Conservation (phyloP, 2,113 vertebrate species). For the Oophaga pumilio region DNA sequence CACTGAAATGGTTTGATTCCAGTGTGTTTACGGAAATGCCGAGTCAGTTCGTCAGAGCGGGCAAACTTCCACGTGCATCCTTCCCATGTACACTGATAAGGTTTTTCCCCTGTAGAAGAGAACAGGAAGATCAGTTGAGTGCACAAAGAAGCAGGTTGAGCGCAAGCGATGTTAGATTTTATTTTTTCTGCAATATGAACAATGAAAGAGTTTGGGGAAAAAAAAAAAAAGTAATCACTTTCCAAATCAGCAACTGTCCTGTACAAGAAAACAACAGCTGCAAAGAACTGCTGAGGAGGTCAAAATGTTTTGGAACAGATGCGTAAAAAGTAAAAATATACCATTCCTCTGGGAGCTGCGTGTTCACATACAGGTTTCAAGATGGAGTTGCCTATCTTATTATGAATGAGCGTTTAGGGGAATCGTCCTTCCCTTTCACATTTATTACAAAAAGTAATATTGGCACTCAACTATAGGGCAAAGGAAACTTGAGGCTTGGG, state of each 20-base stretch:
- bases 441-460: no score
- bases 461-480: no score
- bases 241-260: neutral
- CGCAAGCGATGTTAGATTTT: neutral
- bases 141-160: slow-evolving; percentile 4
- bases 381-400: neutral
- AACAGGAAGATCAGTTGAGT: slow-evolving; percentile 56
- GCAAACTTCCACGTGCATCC: slow-evolving; percentile 99
- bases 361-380: neutral
- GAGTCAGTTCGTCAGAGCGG: slow-evolving; percentile 95
- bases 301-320: neutral
- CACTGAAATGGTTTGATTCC: slow-evolving; percentile 98
- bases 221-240: neutral
- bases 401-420: no score
- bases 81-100: slow-evolving; percentile 97
- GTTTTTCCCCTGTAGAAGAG: slow-evolving; percentile 87
- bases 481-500: no score
- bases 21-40: slow-evolving; percentile 98
- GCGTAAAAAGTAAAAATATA: neutral
- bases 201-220: neutral
- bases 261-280: slow-evolving; percentile 11
- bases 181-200: neutral
- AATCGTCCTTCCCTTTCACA: no score
- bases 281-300: neutral
- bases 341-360: neutral